Base-by-base conservation (phyloP, 2,113 vertebrate genomes). In the Brachirus orientalis region DNA sequence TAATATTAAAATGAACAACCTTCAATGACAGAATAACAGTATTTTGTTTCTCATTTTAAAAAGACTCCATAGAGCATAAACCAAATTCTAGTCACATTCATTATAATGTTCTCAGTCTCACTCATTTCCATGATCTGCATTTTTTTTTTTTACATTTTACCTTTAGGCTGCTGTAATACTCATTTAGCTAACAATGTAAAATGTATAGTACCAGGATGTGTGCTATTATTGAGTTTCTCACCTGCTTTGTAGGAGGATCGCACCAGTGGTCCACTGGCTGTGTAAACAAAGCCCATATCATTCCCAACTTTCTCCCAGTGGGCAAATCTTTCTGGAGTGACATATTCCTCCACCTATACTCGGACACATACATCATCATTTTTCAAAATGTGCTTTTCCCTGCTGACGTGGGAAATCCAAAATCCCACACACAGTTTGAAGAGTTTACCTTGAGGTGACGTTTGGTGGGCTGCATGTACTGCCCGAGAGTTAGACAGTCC, bases 191-290 rank as follows among this genome's bases (percentile, higher is more conserved):
- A 40, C 38, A 40, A 14, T 43, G 40, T 43, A 2, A 43, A 43
- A 43, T 14, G 40, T 14, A 11, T 28, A 28, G 28, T 28, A 28
- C 28, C 6, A 28, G 28, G 2, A 2, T 41, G 14, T 20, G 18
- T 19, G 18, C 4, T 41, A 3, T 17, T 4, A 40, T 5, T 3
- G 10, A 0, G 12, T 60, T n/a, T 55, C 82, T 87, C 88, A 98
- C 98, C 98, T 94, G 98, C 97, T 98, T 98, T 99, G 72, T 99
- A 99, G 33, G 98, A 99, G 13, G 97, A 99, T 20, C 98, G 94
- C 62, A 99, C 98, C 58, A 99, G 86, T 3, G 98, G 97, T 18
- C 98, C 98, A 0, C 98, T 99, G 17, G 98, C 98, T 8, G 96
- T 99, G 80, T 99, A 99, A 67, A 91, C 75, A 73, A 99, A 99